phyloP scores from a whole-genome alignment of 2,113 vertebrate genomes.

The Henicopernis longicauda region DNA sequence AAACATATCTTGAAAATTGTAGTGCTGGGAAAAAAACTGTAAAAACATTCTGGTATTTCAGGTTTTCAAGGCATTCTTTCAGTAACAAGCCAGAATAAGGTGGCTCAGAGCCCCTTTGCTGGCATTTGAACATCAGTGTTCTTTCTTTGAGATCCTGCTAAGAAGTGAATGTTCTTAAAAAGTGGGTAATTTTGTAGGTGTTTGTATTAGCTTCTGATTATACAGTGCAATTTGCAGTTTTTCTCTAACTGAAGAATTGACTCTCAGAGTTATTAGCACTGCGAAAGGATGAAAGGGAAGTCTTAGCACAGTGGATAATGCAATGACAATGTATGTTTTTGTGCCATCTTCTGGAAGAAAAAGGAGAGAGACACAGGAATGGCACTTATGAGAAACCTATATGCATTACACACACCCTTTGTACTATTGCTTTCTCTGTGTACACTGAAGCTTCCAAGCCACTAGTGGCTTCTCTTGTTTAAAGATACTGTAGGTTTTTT shows the following conservation, averaged over 20 bases:
- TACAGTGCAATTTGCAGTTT: neutral
- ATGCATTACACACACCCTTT: neutral
- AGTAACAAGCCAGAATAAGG: neutral
- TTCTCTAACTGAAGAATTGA: neutral
- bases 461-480: neutral
- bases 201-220: conserved; percentile 36
- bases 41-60: neutral
- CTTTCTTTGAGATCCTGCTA: neutral
- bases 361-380: neutral
- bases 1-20: conserved; percentile 21
- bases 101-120: neutral
- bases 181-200: conserved; percentile 34
- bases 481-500: neutral
- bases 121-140: neutral
- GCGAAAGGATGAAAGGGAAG: neutral
- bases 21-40: neutral
- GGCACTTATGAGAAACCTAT: neutral
- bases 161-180: neutral
- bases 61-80: neutral
- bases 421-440: neutral
- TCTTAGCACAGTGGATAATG: neutral
- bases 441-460: neutral
- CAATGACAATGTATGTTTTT: neutral
- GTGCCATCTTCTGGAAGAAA: conserved; percentile 33
- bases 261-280: neutral